These are phyloP conservation scores for Molorchus minor DNA, from an alignment of 2,888 invertebrate genomes.

Conservation along the genomic window DNA sequence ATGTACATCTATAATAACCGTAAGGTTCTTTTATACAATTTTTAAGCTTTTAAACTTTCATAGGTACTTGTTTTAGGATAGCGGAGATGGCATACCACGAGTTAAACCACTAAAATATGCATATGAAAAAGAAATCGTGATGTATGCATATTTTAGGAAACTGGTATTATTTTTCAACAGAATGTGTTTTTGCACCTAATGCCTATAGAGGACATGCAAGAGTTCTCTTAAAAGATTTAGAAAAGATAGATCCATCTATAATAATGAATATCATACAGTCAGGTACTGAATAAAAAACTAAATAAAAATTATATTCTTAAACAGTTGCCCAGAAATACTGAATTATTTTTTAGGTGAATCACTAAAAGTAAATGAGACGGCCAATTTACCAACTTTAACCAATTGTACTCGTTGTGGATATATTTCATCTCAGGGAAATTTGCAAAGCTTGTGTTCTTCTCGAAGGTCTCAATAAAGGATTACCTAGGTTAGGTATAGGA, in stretches of 20 bases:
- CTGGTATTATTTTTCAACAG: slow-evolving; percentile 98
- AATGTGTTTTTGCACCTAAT: slow-evolving; percentile 98
- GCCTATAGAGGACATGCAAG: slow-evolving; percentile 95
- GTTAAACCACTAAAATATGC: slow-evolving; percentile 97
- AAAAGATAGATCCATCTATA: slow-evolving; percentile 88
- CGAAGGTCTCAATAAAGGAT: slow-evolving; percentile 93
- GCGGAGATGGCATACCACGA: slow-evolving; percentile 85
- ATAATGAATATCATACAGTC: slow-evolving; percentile 95
- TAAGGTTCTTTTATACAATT: slow-evolving; percentile 60
- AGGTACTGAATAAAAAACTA: slow-evolving; percentile 63
- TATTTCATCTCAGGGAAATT: slow-evolving; percentile 88
- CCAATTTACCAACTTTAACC: slow-evolving; percentile 83
- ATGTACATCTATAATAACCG: slow-evolving; percentile 91
- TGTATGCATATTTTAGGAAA: slow-evolving; percentile 98
- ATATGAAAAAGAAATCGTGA: slow-evolving; percentile 99
- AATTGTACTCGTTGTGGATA: slow-evolving; percentile 88
- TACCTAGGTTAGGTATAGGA: slow-evolving; percentile 90
- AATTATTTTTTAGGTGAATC: slow-evolving; percentile 75
- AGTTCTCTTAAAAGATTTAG: slow-evolving; percentile 91
- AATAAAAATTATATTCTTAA: not conserved
- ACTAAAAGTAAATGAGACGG: slow-evolving; percentile 81
- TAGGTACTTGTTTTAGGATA: slow-evolving; percentile 68
- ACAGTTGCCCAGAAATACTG: not conserved
- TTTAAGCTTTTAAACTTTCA: not conserved
- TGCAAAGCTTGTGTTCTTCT: slow-evolving; percentile 97